These are phyloP conservation scores for Cinclus mexicanus DNA, from an alignment of 2,113 vertebrate species.

Conservation along the genomic window DNA sequence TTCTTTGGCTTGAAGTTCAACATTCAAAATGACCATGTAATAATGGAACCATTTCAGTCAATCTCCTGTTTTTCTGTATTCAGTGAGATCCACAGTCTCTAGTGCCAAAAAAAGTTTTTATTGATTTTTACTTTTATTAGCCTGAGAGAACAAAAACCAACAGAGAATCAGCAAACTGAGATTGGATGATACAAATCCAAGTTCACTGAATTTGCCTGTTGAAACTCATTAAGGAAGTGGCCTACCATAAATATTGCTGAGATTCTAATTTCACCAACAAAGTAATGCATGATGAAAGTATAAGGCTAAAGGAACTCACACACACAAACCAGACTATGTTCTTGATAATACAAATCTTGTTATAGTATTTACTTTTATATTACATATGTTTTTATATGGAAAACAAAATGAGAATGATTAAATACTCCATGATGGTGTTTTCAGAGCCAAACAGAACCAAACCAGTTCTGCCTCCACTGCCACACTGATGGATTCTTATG, in stretches of 20 bases:
- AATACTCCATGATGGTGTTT: background rate
- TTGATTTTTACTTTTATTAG: constrained; percentile 28
- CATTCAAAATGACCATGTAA: constrained; percentile 52
- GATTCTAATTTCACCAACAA: background rate
- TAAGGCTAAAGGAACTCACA: background rate
- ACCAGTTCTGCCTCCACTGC: background rate
- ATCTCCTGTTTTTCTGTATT: constrained; percentile 43
- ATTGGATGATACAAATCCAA: background rate
- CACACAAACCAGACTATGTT: background rate
- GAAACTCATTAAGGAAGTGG: background rate
- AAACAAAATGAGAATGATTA: background rate
- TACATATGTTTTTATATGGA: background rate
- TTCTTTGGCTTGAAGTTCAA: constrained; percentile 58
- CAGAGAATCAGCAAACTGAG: background rate
- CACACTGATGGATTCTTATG: background rate
- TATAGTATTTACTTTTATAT: background rate
- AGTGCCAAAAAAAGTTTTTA: constrained; percentile 51
- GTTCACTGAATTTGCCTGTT: background rate
- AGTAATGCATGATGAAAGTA: background rate
- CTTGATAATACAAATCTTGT: background rate
- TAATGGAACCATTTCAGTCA: constrained; percentile 44
- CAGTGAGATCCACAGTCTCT: background rate
- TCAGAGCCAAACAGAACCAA: background rate
- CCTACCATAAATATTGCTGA: background rate
- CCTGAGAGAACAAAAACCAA: background rate